Percentiles rank a stretch among this genome's conserved stretches.
phyloP scores from a whole-genome alignment of 2,888 invertebrate genomes.

The Melanchra persicariae region DNA sequence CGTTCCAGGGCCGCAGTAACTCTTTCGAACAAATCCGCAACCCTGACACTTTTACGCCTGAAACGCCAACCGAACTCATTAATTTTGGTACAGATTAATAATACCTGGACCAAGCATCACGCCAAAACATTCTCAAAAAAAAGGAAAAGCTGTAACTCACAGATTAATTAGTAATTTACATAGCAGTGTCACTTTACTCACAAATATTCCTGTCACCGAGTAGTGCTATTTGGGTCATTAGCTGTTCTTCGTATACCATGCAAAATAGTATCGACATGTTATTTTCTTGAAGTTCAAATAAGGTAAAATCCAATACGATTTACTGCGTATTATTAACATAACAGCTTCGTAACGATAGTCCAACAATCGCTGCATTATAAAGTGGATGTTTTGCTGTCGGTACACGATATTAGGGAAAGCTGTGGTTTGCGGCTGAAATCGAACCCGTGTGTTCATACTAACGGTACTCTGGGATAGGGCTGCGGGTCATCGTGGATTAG shows the following conservation, averaged over 20 bases:
- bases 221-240: neutral
- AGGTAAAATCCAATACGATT: conserved; percentile 47
- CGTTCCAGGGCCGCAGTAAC: no score
- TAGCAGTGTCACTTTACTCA: neutral
- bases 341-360: conserved; percentile 7
- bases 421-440: conserved; percentile 84
- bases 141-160: no score
- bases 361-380: conserved; percentile 20
- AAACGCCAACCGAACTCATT: no score
- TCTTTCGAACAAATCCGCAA: no score
- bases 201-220: no score
- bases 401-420: conserved; percentile 82
- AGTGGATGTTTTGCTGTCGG: conserved; percentile 56
- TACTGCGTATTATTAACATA: conserved; percentile 37
- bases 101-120: no score
- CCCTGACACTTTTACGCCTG: no score
- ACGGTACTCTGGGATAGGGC: conserved; percentile 49
- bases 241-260: neutral
- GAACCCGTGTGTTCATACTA: conserved; percentile 61
- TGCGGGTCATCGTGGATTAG: neutral
- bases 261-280: neutral
- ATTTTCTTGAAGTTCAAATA: conserved; percentile 11
- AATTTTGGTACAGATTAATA: no score
- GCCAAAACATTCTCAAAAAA: no score
- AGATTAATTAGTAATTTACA: neutral